phyloP scores from a whole-genome alignment of 2,888 invertebrate genomes.

The Coleophora flavipennella region DNA sequence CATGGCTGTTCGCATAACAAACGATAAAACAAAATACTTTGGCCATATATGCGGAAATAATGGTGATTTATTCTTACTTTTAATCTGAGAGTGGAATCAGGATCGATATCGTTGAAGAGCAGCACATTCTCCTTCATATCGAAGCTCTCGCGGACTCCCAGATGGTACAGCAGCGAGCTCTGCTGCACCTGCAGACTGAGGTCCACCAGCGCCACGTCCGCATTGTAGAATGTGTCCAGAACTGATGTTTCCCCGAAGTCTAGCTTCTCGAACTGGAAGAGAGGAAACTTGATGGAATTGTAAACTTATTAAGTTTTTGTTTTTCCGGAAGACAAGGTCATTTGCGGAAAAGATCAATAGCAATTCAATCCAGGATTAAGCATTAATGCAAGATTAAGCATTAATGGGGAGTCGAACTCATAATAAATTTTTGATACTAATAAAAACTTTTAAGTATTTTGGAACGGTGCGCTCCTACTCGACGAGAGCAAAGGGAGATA shows the following conservation, averaged over 20 bases:
- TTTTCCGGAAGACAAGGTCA: too few relatives aligned
- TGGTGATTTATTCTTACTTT: conserved; percentile 86
- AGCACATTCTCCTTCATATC: conserved; percentile 96
- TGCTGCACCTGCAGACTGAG: conserved; percentile 93
- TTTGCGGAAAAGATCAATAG: not conserved
- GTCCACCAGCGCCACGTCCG: conserved; percentile 97
- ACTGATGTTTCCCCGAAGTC: conserved; percentile 98
- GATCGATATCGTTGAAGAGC: conserved; percentile 90
- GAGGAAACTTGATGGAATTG: not conserved
- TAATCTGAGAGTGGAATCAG: conserved; percentile 88
- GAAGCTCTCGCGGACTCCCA: conserved; percentile 97
- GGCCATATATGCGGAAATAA: too few relatives aligned
- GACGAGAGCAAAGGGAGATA: too few relatives aligned
- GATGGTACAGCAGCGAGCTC: conserved; percentile 94
- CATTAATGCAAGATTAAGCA: too few relatives aligned
- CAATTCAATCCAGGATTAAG: not conserved
- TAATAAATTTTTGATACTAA: too few relatives aligned
- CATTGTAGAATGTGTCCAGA: conserved; percentile 96
- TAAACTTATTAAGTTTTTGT: too few relatives aligned
- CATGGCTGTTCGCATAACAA: too few relatives aligned
- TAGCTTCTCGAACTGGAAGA: conserved; percentile 91
- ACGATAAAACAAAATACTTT: too few relatives aligned
- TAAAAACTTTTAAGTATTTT: too few relatives aligned
- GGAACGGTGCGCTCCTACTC: too few relatives aligned
- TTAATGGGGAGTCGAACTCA: too few relatives aligned